phyloP scores from a whole-genome alignment of 2,888 invertebrate species.

The Bugulina stolonifera region DNA sequence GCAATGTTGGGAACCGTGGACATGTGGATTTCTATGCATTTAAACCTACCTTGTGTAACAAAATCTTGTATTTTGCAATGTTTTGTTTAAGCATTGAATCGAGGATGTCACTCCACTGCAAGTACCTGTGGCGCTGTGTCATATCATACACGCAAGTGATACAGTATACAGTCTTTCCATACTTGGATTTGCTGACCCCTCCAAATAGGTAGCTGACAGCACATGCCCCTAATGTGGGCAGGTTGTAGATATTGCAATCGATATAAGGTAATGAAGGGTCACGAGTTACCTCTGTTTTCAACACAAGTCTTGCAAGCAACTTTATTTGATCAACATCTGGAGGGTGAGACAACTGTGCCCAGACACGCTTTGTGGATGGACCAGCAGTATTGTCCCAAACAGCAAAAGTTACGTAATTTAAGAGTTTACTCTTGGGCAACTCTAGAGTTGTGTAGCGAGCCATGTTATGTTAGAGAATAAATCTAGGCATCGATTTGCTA shows the following conservation, averaged over 20 bases:
- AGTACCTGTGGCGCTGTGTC: neutral
- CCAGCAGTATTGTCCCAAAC: slow-evolving; percentile 20
- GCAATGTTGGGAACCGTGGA: too few species aligned
- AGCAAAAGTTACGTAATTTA: neutral
- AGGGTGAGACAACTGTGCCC: neutral
- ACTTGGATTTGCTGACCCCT: neutral
- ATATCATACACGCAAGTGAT: neutral
- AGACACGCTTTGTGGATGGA: neutral
- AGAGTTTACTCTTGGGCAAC: neutral
- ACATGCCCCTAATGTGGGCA: neutral
- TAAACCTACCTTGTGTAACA: slow-evolving; percentile 12
- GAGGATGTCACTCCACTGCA: neutral
- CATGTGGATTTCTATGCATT: too few species aligned
- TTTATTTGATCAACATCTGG: neutral
- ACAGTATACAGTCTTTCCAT: neutral
- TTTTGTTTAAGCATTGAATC: neutral
- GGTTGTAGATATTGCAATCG: neutral
- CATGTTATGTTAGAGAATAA: neutral
- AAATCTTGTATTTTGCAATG: slow-evolving; percentile 3
- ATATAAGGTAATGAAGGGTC: neutral
- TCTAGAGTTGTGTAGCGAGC: neutral
- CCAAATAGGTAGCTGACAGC: slow-evolving; percentile 21
- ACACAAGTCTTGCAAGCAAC: neutral
- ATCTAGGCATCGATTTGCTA: neutral
- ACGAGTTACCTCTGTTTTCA: slow-evolving; percentile 14